Evolutionary conservation across 2,888 invertebrate genomes (phyloP).

Genomic region (Phortica magna): DNA sequence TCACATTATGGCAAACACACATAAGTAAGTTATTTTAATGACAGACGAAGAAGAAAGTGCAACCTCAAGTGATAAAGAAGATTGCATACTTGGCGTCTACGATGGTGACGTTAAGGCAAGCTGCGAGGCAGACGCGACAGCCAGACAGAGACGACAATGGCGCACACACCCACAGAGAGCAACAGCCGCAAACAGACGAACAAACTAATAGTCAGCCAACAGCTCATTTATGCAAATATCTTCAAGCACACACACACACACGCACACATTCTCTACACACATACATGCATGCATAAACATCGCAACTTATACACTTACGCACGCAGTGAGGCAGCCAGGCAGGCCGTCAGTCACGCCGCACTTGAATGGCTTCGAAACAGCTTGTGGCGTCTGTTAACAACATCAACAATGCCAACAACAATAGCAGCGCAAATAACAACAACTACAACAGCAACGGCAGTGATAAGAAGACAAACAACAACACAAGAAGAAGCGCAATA

Average conservation of each 20-base stretch:
- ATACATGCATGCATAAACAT: slow-evolving; percentile 34
- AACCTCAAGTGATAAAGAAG: slow-evolving; percentile 40
- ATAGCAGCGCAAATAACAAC: slow-evolving; percentile 15
- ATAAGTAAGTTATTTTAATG: slow-evolving; percentile 60
- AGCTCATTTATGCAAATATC: slow-evolving; percentile 55
- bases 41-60: slow-evolving; percentile 53
- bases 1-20: slow-evolving; percentile 32
- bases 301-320: slow-evolving; percentile 32
- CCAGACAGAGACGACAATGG: neutral
- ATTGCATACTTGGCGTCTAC: neutral
- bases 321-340: slow-evolving; percentile 4
- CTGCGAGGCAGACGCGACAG: neutral
- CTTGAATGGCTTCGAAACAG: slow-evolving; percentile 36
- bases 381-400: slow-evolving; percentile 44
- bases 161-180: too few relatives aligned
- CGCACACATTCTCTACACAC: neutral
- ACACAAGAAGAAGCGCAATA: neutral
- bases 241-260: slow-evolving; percentile 34
- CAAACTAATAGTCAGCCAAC: slow-evolving; percentile 55
- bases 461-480: slow-evolving; percentile 15
- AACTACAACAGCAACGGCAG: slow-evolving; percentile 31
- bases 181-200: neutral
- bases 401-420: slow-evolving; percentile 14
- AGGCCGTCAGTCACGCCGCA: neutral
- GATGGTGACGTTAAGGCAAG: neutral